Conservation (phyloP, 1,140 invertebrate species). For the Reticulitermes speratus region DNA sequence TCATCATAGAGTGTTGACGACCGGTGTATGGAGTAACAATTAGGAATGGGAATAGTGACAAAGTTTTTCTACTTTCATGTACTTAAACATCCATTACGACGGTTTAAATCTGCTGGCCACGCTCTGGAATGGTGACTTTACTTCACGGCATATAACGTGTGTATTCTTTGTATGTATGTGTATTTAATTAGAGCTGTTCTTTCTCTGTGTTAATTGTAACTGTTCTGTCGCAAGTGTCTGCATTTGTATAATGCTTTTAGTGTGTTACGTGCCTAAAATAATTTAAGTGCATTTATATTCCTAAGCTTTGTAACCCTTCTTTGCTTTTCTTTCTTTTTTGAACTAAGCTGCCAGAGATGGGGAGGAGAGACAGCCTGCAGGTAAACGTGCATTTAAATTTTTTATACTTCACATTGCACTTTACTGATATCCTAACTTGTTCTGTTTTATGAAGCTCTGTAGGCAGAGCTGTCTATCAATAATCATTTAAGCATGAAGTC, state of each 20-base stretch:
- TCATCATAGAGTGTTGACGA: no score
- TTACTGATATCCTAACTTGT: no score
- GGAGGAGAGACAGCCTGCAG: conserved; percentile 64
- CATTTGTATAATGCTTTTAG: neutral
- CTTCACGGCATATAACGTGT: neutral
- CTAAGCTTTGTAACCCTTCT: conserved; percentile 1
- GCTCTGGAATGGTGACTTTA: no score
- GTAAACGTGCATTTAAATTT: conserved; percentile 49
- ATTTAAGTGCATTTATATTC: neutral
- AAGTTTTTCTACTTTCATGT: no score
- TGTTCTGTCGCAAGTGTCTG: neutral
- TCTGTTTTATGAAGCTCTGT: no score
- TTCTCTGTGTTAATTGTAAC: neutral
- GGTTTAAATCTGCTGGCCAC: no score
- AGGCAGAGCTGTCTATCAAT: no score
- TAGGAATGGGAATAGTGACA: no score
- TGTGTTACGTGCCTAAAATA: neutral
- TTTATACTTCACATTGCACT: no score
- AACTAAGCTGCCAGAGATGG: conserved; percentile 61
- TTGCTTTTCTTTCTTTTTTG: conserved; percentile 20
- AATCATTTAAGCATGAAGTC: no score
- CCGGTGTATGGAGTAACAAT: no score
- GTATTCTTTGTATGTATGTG: neutral
- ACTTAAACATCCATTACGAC: no score
- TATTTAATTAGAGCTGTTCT: neutral